phyloP scores from a whole-genome alignment of 2,888 invertebrate genomes.

The Melanchra persicariae region DNA sequence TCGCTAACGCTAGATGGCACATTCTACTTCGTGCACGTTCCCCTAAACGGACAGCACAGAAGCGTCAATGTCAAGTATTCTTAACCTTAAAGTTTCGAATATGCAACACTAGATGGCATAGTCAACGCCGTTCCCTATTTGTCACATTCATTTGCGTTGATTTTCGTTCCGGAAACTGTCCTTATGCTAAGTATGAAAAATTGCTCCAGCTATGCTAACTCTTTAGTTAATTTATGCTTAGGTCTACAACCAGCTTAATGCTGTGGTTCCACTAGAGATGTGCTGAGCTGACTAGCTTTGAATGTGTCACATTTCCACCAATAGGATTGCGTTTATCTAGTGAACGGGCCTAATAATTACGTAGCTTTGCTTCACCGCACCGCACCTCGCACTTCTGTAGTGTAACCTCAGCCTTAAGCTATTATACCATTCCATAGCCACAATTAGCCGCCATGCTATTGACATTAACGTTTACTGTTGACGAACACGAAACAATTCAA shows the following conservation, averaged over 20 bases:
- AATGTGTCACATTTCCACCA: neutral
- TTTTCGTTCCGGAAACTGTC: neutral
- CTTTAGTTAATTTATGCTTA: neutral
- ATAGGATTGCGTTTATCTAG: neutral
- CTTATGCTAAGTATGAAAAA: neutral
- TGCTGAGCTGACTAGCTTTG: too few species aligned
- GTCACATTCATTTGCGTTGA: neutral
- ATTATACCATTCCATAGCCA: neutral
- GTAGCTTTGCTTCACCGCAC: neutral
- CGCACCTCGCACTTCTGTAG: neutral
- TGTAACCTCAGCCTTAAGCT: neutral
- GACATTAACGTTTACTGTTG: slow-evolving; percentile 14
- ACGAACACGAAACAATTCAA: slow-evolving; percentile 54
- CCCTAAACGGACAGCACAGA: too few species aligned
- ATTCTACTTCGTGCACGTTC: too few species aligned
- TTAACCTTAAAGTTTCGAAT: too few species aligned
- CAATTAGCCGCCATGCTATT: slow-evolving; percentile 2
- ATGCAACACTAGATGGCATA: too few species aligned
- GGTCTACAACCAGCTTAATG: neutral
- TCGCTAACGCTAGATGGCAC: too few species aligned
- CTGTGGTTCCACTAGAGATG: too few species aligned
- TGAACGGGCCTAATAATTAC: neutral
- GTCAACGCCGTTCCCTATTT: neutral
- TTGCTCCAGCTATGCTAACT: neutral
- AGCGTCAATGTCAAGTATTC: too few species aligned